Evolutionary conservation across 2,888 invertebrate species (phyloP).

Genomic region (Philaethria dido): DNA sequence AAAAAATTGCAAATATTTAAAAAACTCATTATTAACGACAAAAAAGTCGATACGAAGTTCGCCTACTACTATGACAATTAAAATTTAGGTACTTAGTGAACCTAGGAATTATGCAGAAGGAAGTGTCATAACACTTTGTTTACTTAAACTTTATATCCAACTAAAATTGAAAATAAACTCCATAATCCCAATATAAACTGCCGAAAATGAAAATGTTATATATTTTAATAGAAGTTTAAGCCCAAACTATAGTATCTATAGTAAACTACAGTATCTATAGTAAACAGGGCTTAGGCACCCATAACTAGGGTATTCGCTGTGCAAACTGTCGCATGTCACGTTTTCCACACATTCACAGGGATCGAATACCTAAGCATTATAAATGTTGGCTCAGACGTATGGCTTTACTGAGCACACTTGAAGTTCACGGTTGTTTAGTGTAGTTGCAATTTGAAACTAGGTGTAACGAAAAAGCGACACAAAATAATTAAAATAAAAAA

Average conservation of each 20-base stretch:
- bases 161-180: too few relatives aligned
- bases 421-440: not conserved
- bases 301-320: conserved; percentile 17
- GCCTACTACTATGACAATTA: too few relatives aligned
- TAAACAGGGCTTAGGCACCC: conserved; percentile 20
- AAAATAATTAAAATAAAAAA: too few relatives aligned
- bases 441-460: too few relatives aligned
- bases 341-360: conserved; percentile 15
- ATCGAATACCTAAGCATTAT: conserved; percentile 16
- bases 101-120: too few relatives aligned
- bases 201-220: not conserved
- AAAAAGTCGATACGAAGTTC: too few relatives aligned
- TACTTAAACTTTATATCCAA: too few relatives aligned
- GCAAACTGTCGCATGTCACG: conserved; percentile 22
- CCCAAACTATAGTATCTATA: not conserved
- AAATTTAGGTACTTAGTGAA: too few relatives aligned
- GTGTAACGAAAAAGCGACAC: too few relatives aligned
- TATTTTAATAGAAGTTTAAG: not conserved
- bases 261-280: not conserved
- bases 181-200: not conserved
- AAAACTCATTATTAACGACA: too few relatives aligned
- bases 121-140: too few relatives aligned
- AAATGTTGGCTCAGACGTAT: not conserved
- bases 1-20: too few relatives aligned
- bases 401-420: not conserved